A percentile compares a stretch with the other conserved stretches of the same genome.
Evolutionary conservation across 1,140 invertebrate species (phyloP).

Genomic region (Spodoptera frugiperda): DNA sequence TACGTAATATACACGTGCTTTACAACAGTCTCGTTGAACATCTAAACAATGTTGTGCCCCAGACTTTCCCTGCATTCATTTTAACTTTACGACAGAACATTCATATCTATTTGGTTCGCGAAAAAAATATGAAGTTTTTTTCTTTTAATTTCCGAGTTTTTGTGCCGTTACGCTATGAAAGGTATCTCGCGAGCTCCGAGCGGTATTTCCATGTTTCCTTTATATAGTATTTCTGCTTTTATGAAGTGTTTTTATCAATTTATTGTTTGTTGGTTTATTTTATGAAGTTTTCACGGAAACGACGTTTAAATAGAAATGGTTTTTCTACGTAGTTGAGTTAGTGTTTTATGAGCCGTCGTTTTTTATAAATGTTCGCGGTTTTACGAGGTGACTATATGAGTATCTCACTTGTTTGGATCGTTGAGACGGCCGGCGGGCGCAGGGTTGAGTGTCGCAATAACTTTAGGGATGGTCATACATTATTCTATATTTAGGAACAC

Average conservation of each 20-base stretch:
- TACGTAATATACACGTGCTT: not conserved
- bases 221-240: conserved; percentile 16
- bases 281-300: not conserved
- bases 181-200: conserved; percentile 2
- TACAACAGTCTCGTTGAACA: not conserved
- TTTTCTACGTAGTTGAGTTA: not conserved
- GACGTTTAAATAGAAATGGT: not conserved
- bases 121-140: conserved; percentile 36
- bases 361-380: not conserved
- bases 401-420: too few species aligned
- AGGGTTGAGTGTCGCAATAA: too few species aligned
- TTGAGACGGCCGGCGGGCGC: too few species aligned
- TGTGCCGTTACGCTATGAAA: not conserved
- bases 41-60: conserved; percentile 16
- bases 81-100: conserved; percentile 20
- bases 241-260: conserved; percentile 34
- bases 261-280: conserved; percentile 32
- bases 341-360: not conserved
- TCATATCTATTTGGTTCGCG: conserved; percentile 22
- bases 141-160: conserved; percentile 27
- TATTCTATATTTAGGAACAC: too few species aligned
- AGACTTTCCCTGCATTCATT: not conserved
- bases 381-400: not conserved
- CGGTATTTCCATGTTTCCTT: conserved; percentile 28
- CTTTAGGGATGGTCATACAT: too few species aligned